These are phyloP conservation scores for Sminthurides aquaticus DNA, from an alignment of 2,888 invertebrate genomes.

Conservation along the genomic window DNA sequence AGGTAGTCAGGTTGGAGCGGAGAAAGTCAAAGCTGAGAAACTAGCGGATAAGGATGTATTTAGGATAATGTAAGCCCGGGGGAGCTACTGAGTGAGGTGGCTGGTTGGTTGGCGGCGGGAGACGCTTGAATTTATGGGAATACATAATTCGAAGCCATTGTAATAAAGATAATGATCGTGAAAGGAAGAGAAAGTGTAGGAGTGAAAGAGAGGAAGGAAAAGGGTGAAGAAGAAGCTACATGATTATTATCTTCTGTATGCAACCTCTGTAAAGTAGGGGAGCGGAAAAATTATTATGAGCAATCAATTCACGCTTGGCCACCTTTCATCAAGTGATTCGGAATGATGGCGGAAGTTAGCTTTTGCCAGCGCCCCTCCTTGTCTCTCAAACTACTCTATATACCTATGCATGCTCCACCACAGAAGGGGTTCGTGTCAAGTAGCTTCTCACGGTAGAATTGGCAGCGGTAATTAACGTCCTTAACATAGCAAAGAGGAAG, in stretches of 20 bases:
- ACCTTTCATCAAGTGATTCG: constrained; percentile 10
- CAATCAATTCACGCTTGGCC: constrained; percentile 22
- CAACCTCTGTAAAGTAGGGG: background rate
- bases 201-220: background rate
- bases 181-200: background rate
- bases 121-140: too few species aligned
- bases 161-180: background rate
- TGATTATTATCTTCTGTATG: constrained; percentile 3
- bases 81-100: too few species aligned
- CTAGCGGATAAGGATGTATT: too few species aligned
- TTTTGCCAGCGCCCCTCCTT: background rate
- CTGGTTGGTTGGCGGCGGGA: too few species aligned
- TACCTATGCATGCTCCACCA: too few species aligned
- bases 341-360: background rate
- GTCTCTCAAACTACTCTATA: too few species aligned
- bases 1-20: too few species aligned
- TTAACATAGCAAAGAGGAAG: too few species aligned
- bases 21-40: too few species aligned
- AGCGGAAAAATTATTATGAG: constrained; percentile 16
- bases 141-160: background rate
- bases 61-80: too few species aligned
- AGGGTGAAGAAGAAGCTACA: background rate
- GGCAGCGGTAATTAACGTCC: background rate
- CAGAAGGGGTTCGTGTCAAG: background rate
- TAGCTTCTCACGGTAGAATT: background rate